These are phyloP conservation scores for Barbus barbus DNA, from an alignment of 2,113 vertebrate species.

Conservation along the genomic window DNA sequence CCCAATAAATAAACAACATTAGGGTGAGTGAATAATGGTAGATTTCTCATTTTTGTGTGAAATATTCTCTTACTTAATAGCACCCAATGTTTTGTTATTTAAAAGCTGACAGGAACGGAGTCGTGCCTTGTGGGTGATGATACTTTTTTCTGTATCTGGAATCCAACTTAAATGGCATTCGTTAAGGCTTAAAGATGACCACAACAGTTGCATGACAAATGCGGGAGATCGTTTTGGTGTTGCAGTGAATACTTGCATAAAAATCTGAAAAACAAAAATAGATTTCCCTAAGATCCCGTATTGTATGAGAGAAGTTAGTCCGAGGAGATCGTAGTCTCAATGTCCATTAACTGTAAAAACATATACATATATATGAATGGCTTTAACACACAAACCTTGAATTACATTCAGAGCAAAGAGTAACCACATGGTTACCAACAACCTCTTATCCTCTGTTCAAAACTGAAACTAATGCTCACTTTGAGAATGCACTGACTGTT, in stretches of 20 bases:
- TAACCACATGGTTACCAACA: too few relatives aligned
- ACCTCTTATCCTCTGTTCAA: neutral
- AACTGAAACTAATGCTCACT: conserved; percentile 11
- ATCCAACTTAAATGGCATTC: neutral
- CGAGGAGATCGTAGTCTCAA: neutral
- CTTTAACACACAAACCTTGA: neutral
- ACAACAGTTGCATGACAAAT: neutral
- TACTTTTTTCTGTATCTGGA: conserved; percentile 18
- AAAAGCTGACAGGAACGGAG: neutral
- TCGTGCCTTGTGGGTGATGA: neutral
- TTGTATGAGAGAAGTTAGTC: neutral
- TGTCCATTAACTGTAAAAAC: neutral
- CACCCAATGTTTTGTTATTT: neutral
- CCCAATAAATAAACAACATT: too few relatives aligned
- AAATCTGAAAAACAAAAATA: neutral
- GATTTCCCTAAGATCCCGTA: neutral
- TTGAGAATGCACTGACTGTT: conserved; percentile 23
- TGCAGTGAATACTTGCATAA: neutral
- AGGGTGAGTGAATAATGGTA: neutral
- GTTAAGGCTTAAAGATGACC: conserved; percentile 46
- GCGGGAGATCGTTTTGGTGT: neutral
- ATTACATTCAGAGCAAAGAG: conserved; percentile 29
- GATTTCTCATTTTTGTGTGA: neutral
- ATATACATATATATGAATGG: neutral
- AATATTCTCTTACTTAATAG: neutral